Evolutionary conservation across 2,113 vertebrate species (phyloP), one percentile per base, ranked within the genome.

Genomic region (Melanocharis versteri): DNA sequence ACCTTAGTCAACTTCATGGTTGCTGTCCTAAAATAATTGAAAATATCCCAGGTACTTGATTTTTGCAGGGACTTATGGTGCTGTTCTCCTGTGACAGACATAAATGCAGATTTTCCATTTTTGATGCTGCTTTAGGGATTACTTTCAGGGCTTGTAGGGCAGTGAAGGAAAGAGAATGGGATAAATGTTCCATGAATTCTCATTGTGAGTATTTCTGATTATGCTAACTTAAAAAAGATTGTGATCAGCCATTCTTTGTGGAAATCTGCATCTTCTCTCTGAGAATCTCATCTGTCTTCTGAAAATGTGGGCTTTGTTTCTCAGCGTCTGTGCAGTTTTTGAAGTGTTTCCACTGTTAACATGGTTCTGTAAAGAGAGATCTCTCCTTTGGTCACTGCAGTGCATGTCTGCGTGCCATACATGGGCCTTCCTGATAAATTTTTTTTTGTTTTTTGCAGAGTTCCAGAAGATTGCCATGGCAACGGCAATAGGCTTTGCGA

Each of bases 401-500:
- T 15, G 30, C 58, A 39, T 3, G 1, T 79, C 51, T 61, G 6
- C 48, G 1, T 50, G n/a, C 53, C 18, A 3, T 5, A 44, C 27
- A 3, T 4, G 2, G 64, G 16, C 40, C 17, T 62, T 78, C 22
- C 53, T 42, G 11, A 61, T 40, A 66, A 58, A 6, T 5, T 35
- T 7, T 35, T 10, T 26, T 84, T 30, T 26, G 5, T 31, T 31
- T 89, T 90, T 95, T 97, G 8, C 90, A 99, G 99, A 99, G 96
- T 99, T 99, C 97, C 99, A 99, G 98, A 99, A 99, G 97, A 99
- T 99, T 78, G 99, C 99, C 62, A 99, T 99, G 99, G 99, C 99
- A 89, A 99, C 99, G 96, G 99, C 99, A 23, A 99, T 99, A 95
- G 99, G 99, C 79, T 99, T 99, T 96, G 99, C 99, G 3, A 99